These are phyloP conservation scores for Athripsodes cinereus DNA, from an alignment of 2,888 invertebrate species.

Conservation along the genomic window DNA sequence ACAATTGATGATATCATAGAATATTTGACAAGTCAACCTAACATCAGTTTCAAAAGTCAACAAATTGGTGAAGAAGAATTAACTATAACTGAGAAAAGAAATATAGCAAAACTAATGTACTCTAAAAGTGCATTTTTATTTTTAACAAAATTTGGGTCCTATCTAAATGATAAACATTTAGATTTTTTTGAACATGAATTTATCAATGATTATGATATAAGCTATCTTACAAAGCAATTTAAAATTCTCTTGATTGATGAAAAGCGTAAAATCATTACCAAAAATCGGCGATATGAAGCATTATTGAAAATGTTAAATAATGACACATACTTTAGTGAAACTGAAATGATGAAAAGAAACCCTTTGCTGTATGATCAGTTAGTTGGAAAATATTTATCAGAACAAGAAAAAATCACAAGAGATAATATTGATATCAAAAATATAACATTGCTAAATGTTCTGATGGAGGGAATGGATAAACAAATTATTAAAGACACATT, in stretches of 20 bases:
- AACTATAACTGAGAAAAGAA: slow-evolving; percentile 59
- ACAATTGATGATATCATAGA: slow-evolving; percentile 55
- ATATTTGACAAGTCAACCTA: slow-evolving; percentile 54
- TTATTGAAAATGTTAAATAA: slow-evolving; percentile 64
- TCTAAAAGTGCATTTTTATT: slow-evolving; percentile 63
- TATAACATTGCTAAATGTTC: slow-evolving; percentile 64
- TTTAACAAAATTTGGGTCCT: slow-evolving; percentile 69
- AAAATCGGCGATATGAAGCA: slow-evolving; percentile 79
- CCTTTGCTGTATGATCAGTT: slow-evolving; percentile 87
- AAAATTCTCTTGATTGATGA: slow-evolving; percentile 49
- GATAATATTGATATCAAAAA: slow-evolving; percentile 54
- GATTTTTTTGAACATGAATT: slow-evolving; percentile 54
- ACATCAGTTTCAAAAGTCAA: slow-evolving; percentile 73
- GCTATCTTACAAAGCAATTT: slow-evolving; percentile 58
- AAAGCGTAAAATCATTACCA: slow-evolving; percentile 51
- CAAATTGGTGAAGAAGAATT: slow-evolving; percentile 74
- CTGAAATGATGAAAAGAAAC: slow-evolving; percentile 89
- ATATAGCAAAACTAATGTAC: slow-evolving; percentile 60
- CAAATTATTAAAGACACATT: slow-evolving; percentile 58
- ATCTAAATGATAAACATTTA: slow-evolving; percentile 62
- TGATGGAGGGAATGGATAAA: slow-evolving; percentile 75
- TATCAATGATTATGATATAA: slow-evolving; percentile 46
- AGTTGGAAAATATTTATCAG: slow-evolving; percentile 77
- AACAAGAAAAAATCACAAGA: slow-evolving; percentile 63
- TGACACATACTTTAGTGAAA: slow-evolving; percentile 79